Base-by-base conservation (phyloP, 2,888 invertebrate genomes). In the Hyalella azteca region DNA sequence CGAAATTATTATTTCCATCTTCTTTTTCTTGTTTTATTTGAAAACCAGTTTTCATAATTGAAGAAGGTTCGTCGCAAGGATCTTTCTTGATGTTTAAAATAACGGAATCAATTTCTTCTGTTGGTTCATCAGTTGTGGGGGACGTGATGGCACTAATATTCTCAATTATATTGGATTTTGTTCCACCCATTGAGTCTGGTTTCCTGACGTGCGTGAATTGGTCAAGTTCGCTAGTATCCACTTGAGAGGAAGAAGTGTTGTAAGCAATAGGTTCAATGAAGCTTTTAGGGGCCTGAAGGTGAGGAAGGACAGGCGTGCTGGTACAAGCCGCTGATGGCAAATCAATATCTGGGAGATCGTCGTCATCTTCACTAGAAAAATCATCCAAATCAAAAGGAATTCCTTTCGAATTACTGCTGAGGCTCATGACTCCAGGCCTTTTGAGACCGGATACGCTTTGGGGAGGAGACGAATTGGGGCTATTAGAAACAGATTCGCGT, bases 1-100 rank as follows among this genome's bases (percentile, higher is more conserved):
- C 22, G 26, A 40, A n/a, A 22, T 41, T n/a, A 3, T 66, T 41
- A 48, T 78, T 50, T 3, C n/a, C 49, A 19, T 45, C 60, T 13
- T 9, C 36, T 73, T 66, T 66, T 41, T 79, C 79, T 50, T 79
- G 78, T 41, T 79, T 79, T 40, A 77, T 60, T 29, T 59, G 59
- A 29, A 45, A 45, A 29, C n/a, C 13, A 19, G 66, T 13, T 19
- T 9, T n/a, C 9, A 15, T 11, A 45, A 45, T 15, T 41, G 4
- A 11, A 4, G n/a, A 40, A 19, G 39, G 7, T 73, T 39, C 36
- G 11, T 29, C 15, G 19, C 19, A 11, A 11, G 41, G 26, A n/a
- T 75, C 75, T n/a, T 75, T 41, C 45, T 75, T 75, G 3, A 45
- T 41, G 19, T 75, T 75, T n/a, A 75, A 19, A 19, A 29, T n/a